Evolutionary conservation across 2,113 vertebrate species (phyloP).

Genomic region (Potamarius usumacintae): DNA sequence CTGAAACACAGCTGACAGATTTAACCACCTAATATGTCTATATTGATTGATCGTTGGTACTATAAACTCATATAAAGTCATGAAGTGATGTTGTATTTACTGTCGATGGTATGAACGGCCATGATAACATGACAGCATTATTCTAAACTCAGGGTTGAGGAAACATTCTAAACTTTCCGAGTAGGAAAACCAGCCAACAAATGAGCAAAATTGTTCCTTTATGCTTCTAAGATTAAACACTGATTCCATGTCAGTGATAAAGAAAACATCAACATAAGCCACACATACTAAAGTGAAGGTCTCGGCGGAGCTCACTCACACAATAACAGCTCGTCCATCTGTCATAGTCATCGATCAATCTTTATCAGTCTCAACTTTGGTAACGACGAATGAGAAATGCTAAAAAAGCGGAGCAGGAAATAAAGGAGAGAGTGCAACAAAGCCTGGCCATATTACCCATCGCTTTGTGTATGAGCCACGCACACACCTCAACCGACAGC

Average conservation of each 20-base stretch:
- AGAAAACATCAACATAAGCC: neutral
- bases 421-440: constrained; percentile 34
- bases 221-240: neutral
- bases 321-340: constrained; percentile 36
- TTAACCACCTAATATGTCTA: neutral
- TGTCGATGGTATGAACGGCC: neutral
- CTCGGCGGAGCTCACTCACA: neutral
- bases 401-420: constrained; percentile 36
- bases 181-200: neutral
- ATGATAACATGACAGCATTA: neutral
- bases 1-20: neutral
- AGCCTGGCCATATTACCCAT: constrained; percentile 30
- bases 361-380: constrained; percentile 48
- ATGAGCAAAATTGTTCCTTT: neutral
- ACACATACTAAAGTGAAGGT: neutral
- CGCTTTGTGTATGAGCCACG: neutral
- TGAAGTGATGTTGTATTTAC: neutral
- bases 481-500: neutral
- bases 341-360: constrained; percentile 52
- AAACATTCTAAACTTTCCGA: neutral
- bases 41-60: neutral
- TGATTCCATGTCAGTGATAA: neutral
- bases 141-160: neutral
- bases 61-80: neutral
- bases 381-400: constrained; percentile 30